Evolutionary conservation across 2,888 invertebrate species (phyloP).

Genomic region (Drosophila atroscutellata): DNA sequence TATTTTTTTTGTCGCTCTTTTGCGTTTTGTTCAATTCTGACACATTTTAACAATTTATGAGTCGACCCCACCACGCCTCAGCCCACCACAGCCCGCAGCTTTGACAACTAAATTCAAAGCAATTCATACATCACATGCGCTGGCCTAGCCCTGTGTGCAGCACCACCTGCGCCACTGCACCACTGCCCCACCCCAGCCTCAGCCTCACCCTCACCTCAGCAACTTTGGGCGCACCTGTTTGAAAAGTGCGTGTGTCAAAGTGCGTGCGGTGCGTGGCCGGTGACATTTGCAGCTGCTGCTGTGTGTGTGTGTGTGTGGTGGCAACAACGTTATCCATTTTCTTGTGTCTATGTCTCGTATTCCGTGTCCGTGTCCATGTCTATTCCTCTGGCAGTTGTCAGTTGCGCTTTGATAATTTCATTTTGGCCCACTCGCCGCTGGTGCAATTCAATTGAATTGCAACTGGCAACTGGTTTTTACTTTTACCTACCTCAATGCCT

Average conservation of each 20-base stretch:
- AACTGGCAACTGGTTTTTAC: constrained; percentile 16
- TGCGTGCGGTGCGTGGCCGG: constrained; percentile 72
- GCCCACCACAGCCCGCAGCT: constrained; percentile 38
- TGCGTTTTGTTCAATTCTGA: constrained; percentile 68
- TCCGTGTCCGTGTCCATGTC: constrained; percentile 65
- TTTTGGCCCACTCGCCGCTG: constrained; percentile 62
- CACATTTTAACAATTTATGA: constrained; percentile 82
- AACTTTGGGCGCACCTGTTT: constrained; percentile 58
- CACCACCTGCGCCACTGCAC: constrained; percentile 3
- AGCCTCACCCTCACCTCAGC: constrained; percentile 4
- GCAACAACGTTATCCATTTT: constrained; percentile 50
- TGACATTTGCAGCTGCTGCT: constrained; percentile 63
- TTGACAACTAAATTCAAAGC: constrained; percentile 84
- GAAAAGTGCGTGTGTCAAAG: constrained; percentile 79
- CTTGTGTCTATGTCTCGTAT: constrained; percentile 13
- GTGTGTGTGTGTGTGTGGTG: constrained; percentile 28
- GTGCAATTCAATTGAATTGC: constrained; percentile 54
- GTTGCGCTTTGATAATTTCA: constrained; percentile 75
- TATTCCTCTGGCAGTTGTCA: constrained; percentile 72
- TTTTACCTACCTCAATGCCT: constrained; percentile 32
- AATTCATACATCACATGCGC: constrained; percentile 77
- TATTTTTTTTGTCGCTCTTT: constrained; percentile 38
- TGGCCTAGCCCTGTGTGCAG: constrained; percentile 18
- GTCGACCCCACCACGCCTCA: constrained; percentile 30
- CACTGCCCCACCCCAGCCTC: background rate